These are phyloP conservation scores for Chromis chromis DNA, from an alignment of 2,797 vertebrate genomes.

Conservation along the genomic window DNA sequence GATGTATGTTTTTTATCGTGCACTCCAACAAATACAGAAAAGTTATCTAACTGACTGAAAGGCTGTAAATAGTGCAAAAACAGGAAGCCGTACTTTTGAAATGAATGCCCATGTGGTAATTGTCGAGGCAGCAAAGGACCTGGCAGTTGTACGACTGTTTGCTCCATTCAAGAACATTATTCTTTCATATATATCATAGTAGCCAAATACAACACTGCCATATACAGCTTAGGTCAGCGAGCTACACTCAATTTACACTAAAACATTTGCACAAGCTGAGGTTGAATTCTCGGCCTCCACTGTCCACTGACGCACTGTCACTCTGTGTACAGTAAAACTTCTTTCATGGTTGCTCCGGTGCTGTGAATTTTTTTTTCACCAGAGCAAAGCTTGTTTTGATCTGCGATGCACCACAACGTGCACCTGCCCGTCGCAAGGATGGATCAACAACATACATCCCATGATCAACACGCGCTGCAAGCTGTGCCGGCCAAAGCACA, in stretches of 20 bases:
- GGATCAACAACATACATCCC: conserved; percentile 43
- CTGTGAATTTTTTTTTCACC: conserved; percentile 32
- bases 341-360: conserved; percentile 8
- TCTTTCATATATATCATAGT: conserved; percentile 23
- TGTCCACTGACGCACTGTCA: conserved; percentile 32
- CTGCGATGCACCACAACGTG: conserved; percentile 26
- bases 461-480: conserved; percentile 47
- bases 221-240: conserved; percentile 8
- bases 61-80: conserved; percentile 34
- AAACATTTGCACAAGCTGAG: conserved; percentile 13
- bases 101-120: conserved; percentile 40
- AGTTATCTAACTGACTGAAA: conserved; percentile 10
- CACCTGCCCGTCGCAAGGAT: conserved; percentile 43
- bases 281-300: conserved; percentile 42
- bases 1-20: conserved; percentile 16
- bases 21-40: neutral
- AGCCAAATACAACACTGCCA: neutral
- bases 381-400: conserved; percentile 50
- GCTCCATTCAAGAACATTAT: conserved; percentile 22
- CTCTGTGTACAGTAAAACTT: conserved; percentile 20
- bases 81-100: conserved; percentile 16
- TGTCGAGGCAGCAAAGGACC: conserved; percentile 27
- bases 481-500: conserved; percentile 38
- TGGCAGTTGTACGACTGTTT: conserved; percentile 30
- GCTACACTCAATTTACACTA: conserved; percentile 7